These are phyloP conservation scores for Latrodectus elegans DNA, from an alignment of 2,888 invertebrate genomes.

Conservation along the genomic window DNA sequence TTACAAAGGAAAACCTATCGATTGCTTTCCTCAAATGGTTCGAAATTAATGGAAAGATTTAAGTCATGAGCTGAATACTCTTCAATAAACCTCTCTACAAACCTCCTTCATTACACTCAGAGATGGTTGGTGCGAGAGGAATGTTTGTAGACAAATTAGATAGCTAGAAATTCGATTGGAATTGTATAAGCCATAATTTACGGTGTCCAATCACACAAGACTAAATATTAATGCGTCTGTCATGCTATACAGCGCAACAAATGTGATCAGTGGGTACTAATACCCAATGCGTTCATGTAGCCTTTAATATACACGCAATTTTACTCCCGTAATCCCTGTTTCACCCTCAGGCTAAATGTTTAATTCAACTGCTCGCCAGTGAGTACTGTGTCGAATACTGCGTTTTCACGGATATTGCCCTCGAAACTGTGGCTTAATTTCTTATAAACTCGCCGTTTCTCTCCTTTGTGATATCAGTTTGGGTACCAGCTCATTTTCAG, in stretches of 20 bases:
- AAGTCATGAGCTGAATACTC: background rate
- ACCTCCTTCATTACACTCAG: background rate
- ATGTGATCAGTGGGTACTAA: constrained; percentile 31
- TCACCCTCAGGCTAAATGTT: constrained; percentile 41
- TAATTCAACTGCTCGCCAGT: constrained; percentile 20
- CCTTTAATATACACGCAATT: constrained; percentile 52
- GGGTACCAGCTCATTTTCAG: constrained; percentile 21
- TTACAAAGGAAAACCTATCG: background rate
- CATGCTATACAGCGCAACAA: constrained; percentile 38
- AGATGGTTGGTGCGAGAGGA: background rate
- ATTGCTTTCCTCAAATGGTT: constrained; percentile 1
- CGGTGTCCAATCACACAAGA: constrained; percentile 40
- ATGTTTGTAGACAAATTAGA: constrained; percentile 38
- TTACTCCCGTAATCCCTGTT: constrained; percentile 11
- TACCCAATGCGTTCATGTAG: constrained; percentile 46
- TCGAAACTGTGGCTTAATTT: constrained; percentile 18
- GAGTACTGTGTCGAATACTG: constrained; percentile 11
- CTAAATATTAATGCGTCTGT: constrained; percentile 47
- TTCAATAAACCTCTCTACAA: background rate
- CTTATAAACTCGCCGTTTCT: constrained; percentile 53
- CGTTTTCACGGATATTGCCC: constrained; percentile 19
- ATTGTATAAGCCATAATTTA: constrained; percentile 45
- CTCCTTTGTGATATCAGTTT: background rate
- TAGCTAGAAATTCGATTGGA: constrained; percentile 41
- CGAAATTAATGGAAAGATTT: background rate